These are phyloP conservation scores for Chironomus striatipennis DNA, from an alignment of 1,140 invertebrate genomes.

Conservation along the genomic window DNA sequence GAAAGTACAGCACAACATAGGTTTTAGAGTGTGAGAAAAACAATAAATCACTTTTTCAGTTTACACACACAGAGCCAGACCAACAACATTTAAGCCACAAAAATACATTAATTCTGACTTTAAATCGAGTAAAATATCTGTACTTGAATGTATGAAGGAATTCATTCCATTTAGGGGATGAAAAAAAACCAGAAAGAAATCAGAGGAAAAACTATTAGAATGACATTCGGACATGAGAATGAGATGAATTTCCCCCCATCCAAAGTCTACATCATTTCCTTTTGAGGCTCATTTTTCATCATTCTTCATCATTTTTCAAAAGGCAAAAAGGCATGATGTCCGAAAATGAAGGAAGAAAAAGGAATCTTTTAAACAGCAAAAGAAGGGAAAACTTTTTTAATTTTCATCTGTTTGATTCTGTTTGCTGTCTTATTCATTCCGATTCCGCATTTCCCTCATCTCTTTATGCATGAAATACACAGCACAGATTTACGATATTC, in stretches of 20 bases:
- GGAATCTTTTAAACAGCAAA: not conserved
- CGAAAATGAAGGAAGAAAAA: not conserved
- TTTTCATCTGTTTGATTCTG: not conserved
- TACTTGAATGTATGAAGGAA: not conserved
- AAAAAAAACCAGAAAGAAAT: not conserved
- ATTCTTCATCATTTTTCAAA: not conserved
- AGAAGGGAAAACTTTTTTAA: conserved; percentile 9
- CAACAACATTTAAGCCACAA: not conserved
- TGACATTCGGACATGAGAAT: conserved; percentile 20
- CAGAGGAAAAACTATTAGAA: conserved; percentile 5
- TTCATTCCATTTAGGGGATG: not conserved
- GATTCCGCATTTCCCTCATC: not conserved
- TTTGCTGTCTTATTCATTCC: not conserved
- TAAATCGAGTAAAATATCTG: not conserved
- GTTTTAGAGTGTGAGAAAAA: not conserved
- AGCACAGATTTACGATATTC: not conserved
- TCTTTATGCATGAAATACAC: not conserved
- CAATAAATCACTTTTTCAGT: conserved; percentile 17
- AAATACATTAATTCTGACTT: conserved; percentile 21
- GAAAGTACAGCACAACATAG: not conserved
- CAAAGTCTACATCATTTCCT: conserved; percentile 1
- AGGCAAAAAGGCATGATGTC: not conserved
- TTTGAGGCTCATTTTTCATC: conserved; percentile 7
- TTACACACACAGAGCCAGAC: not conserved
- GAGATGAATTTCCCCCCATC: not conserved